Base-by-base conservation (phyloP, 1,140 invertebrate genomes). In the Anastatus disparis region DNA sequence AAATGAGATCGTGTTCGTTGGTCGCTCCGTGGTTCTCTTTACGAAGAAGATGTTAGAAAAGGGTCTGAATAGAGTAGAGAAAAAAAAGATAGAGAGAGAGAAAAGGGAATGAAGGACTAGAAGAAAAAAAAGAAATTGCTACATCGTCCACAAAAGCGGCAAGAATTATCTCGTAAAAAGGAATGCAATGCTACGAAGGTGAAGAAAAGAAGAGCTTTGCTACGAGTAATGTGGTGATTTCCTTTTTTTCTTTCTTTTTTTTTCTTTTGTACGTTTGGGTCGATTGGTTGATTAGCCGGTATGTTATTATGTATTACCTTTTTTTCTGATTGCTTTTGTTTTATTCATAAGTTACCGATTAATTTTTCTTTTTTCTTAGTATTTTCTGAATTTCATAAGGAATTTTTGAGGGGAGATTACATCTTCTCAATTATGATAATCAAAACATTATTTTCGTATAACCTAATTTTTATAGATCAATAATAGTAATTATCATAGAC, bases 1-100 rank as follows among this genome's bases (percentile, higher is more conserved):
- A 82, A 82, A 82, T 80, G 79, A 82, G 79, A 80, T 81, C 80
- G 78, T 81, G 80, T 81, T 79, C 72, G 4, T 64, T 55, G 44
- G 71, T 38, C 10, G n/a, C 56, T 71, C 46, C 44, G 48, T 15
- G 31, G 46, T 9, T 38, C 7, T 29, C 27, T 29, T n/a, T n/a
- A n/a, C n/a, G n/a, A n/a, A 3, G 22, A 53, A 46, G 15, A 50
- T 50, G 29, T 40, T 10, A 20, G 1, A 12, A 27, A 64, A 52
- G 61, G 40, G 42, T 63, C 46, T 29, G 61, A 26, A 4, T 8
- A 22, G 10, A 10, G n/a, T n/a, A n/a, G 40, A 46, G 31, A 35
- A 44, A 35, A 27, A 26, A n/a, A 44, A 66, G 64, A 31, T 55
- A 46, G 71, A 52, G 15, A 29, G 46, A 1, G 24, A 22, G 50